Percentiles rank a stretch among this genome's conserved stretches.
phyloP scores from a whole-genome alignment of 2,113 vertebrate species.

The Columbina picui region DNA sequence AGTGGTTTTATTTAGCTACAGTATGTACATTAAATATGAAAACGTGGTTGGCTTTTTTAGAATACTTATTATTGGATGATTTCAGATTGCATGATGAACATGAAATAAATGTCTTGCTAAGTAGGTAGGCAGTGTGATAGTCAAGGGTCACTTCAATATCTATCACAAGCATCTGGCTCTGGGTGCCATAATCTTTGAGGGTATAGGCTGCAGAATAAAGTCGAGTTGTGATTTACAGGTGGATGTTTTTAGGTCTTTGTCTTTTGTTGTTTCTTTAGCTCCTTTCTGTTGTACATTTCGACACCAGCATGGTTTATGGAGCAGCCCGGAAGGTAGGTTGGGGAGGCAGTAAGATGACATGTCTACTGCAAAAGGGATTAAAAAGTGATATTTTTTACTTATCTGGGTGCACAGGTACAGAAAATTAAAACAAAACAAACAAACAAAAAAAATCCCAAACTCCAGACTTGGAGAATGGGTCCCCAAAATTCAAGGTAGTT shows the following conservation, averaged over 20 bases:
- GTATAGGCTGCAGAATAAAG: not conserved
- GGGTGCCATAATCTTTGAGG: not conserved
- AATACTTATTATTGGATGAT: constrained; percentile 62
- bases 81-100: constrained; percentile 54
- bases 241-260: not conserved
- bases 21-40: constrained; percentile 63
- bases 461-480: not conserved
- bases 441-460: not conserved
- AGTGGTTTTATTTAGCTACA: constrained; percentile 67
- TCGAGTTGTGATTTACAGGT: not conserved
- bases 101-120: constrained; percentile 37
- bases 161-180: not conserved
- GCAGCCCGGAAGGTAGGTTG: not conserved
- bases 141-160: constrained; percentile 23
- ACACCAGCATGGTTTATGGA: not conserved
- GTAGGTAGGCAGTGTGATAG: constrained; percentile 9
- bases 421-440: not conserved
- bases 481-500: constrained; percentile 4
- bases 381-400: not conserved
- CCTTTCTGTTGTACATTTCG: not conserved
- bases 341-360: not conserved
- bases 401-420: not conserved
- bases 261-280: not conserved
- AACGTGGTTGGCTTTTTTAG: constrained; percentile 58
- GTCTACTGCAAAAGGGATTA: not conserved